Conservation (phyloP, 2,888 invertebrate species). For the Rotaria socialis region DNA sequence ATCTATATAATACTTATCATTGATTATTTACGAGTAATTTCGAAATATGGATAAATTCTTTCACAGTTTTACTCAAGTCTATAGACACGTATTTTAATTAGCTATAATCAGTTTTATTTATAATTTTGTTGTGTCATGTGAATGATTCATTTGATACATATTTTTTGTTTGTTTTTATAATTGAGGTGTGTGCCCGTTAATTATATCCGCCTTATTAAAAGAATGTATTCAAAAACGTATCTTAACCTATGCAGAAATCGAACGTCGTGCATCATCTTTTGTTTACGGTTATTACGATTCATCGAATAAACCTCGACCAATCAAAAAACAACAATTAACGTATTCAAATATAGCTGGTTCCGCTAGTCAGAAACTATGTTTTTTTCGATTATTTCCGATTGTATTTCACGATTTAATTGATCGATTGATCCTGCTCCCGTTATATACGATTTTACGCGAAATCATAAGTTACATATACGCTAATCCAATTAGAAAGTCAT, state of each 20-base stretch:
- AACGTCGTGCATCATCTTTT: neutral
- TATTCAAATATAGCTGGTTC: neutral
- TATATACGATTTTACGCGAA: neutral
- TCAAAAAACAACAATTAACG: neutral
- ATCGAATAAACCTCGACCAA: neutral
- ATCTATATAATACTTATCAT: too few species aligned
- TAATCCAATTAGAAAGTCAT: neutral
- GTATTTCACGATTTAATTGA: neutral
- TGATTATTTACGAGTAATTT: too few species aligned
- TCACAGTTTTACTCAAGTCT: too few species aligned
- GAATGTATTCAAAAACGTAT: neutral
- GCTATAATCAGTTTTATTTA: too few species aligned
- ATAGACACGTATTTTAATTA: too few species aligned
- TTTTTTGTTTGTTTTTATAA: too few species aligned
- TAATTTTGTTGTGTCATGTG: too few species aligned
- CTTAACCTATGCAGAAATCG: neutral
- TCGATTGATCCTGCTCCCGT: neutral
- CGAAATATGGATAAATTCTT: too few species aligned
- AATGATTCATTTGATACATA: too few species aligned
- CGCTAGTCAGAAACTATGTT: neutral
- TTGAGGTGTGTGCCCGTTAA: neutral
- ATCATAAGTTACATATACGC: neutral
- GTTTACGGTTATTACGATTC: neutral
- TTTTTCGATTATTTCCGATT: neutral
- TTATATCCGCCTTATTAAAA: neutral